These are phyloP conservation scores for Philaenus spumarius DNA, from an alignment of 1,140 invertebrate genomes.

Conservation along the genomic window DNA sequence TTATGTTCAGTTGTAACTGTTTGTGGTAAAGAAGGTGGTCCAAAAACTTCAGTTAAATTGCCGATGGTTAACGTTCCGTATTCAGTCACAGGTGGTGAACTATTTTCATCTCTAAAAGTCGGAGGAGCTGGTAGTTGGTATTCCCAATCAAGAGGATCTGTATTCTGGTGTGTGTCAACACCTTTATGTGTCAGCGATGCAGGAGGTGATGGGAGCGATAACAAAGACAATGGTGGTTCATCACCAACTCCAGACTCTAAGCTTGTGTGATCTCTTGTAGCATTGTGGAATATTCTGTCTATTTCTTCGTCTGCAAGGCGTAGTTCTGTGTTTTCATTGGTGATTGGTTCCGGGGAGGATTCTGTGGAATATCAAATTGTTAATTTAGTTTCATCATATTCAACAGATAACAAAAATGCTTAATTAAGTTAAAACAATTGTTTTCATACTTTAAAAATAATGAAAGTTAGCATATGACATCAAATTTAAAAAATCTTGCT, in stretches of 20 bases:
- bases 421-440: too few relatives aligned
- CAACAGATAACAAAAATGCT: neutral
- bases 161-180: neutral
- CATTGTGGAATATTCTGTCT: conserved; percentile 32
- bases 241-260: conserved; percentile 18
- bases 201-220: neutral
- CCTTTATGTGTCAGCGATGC: neutral
- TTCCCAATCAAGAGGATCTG: conserved; percentile 45
- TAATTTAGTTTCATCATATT: neutral
- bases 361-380: conserved; percentile 7
- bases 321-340: conserved; percentile 17
- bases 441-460: too few relatives aligned
- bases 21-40: neutral
- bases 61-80: conserved; percentile 35
- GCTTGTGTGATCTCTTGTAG: conserved; percentile 28
- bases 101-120: conserved; percentile 46
- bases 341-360: neutral
- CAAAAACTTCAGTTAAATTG: conserved; percentile 21
- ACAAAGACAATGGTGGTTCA: neutral
- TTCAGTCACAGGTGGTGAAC: conserved; percentile 36
- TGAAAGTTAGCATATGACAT: too few relatives aligned
- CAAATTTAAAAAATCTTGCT: too few relatives aligned
- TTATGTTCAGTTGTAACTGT: neutral
- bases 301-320: conserved; percentile 33
- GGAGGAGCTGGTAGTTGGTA: conserved; percentile 56